These are phyloP conservation scores for Gila robusta DNA, from an alignment of 2,797 vertebrate species.

Conservation along the genomic window DNA sequence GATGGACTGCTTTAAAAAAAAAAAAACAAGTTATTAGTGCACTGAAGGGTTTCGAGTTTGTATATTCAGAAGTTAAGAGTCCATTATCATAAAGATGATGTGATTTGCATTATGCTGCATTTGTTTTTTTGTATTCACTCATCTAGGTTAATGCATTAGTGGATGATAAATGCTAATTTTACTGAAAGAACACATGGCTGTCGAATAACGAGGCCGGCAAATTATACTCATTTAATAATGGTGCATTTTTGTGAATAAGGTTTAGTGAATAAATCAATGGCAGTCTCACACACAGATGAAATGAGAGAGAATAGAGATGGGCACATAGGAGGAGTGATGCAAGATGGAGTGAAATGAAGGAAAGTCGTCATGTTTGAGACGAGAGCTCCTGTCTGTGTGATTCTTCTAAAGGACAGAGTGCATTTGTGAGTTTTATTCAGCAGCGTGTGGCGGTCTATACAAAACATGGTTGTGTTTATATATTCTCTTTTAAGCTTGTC, in stretches of 20 bases:
- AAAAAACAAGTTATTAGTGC: slow-evolving; percentile 23
- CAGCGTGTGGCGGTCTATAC: not conserved
- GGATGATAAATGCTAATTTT: slow-evolving; percentile 34
- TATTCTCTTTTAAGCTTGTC: slow-evolving; percentile 48
- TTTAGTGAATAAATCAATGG: slow-evolving; percentile 37
- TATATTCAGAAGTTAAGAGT: slow-evolving; percentile 34
- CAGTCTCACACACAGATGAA: slow-evolving; percentile 13
- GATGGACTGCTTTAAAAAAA: slow-evolving; percentile 13
- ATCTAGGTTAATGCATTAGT: slow-evolving; percentile 29
- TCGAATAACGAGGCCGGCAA: slow-evolving; percentile 28
- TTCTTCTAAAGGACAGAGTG: slow-evolving; percentile 34
- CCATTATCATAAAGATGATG: slow-evolving; percentile 44
- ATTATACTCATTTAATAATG: slow-evolving; percentile 38
- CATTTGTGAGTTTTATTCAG: slow-evolving; percentile 28
- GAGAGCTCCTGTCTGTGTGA: not conserved
- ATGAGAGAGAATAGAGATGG: slow-evolving; percentile 16
- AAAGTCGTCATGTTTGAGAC: slow-evolving; percentile 37
- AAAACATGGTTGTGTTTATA: slow-evolving; percentile 34
- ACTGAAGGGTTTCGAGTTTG: not conserved
- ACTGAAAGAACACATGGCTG: slow-evolving; percentile 29
- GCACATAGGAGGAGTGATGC: slow-evolving; percentile 34
- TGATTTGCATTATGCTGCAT: slow-evolving; percentile 36
- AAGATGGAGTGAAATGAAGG: slow-evolving; percentile 34
- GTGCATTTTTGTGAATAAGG: slow-evolving; percentile 35
- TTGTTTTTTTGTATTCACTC: slow-evolving; percentile 30